Base-by-base conservation (phyloP, 2,797 vertebrate species). In the Scleropages formosus region DNA sequence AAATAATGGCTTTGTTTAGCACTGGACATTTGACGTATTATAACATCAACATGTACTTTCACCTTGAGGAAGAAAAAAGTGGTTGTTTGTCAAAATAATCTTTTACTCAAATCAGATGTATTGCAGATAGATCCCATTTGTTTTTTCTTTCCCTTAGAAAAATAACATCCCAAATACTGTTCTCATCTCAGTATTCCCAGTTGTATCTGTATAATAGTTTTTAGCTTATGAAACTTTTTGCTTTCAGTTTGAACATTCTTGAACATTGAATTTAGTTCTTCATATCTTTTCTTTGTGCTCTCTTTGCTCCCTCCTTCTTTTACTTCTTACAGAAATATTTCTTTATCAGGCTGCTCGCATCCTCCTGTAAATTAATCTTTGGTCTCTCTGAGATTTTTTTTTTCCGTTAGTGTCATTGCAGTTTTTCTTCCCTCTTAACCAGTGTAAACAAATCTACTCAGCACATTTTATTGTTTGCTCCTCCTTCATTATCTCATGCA, bases 221-320 rank as follows among this genome's bases (percentile, higher is more conserved):
- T 22, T 46, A 60, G 39, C 22, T 73, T 44, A 73, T 44, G 26
- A 73, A n/a, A 1, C 18, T 20, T 73, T 73, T 44, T 24, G 72
- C 13, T 7, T 4, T n/a, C 59, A 9, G 44, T 63, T 61, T 46
- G 27, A 59, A 10, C n/a, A 13, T 46, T 61, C 22, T 26, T 72
- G 64, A 8, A 46, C 70, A 51, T 15, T 47, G 47, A 56, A 63
- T 8, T n/a, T 59, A 51, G 15, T 46, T 63, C 71, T 61, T 39
- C 31, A 61, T 47, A 31, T 58, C 39, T 53, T 61, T 20, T 22
- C 59, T 58, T 20, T 49, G 68, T 72, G 65, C 59, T 72, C 63
- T 65, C 24, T 11, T 59, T 59, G 69, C 53, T 53, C 69, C 72
- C 51, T 77, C 51, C 64, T 77, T 65, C 75, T 73, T 44, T 77